Conservation (phyloP, 64 coral and sea anemone species). For the Acropora tenuis region DNA sequence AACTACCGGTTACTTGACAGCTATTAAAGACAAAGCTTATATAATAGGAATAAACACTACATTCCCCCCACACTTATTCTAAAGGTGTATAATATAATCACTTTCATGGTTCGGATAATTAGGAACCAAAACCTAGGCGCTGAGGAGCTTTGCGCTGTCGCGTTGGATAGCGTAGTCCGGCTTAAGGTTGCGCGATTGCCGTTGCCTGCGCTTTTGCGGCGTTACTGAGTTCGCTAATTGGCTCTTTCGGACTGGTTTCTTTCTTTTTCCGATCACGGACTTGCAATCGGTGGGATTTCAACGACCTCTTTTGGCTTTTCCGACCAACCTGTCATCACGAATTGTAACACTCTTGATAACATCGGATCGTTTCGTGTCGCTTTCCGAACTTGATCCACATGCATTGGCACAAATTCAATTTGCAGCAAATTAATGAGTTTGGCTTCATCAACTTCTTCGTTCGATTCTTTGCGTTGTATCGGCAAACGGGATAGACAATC, state of each 20-base stretch:
- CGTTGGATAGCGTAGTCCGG: neutral
- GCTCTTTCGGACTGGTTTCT: neutral
- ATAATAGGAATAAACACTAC: neutral
- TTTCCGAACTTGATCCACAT: too few species aligned
- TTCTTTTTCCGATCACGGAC: neutral
- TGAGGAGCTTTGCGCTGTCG: neutral
- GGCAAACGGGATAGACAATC: too few species aligned
- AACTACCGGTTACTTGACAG: too few species aligned
- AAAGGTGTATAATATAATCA: too few species aligned
- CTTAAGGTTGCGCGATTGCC: neutral
- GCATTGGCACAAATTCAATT: too few species aligned
- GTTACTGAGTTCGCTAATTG: neutral
- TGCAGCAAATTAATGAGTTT: neutral
- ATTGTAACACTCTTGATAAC: too few species aligned
- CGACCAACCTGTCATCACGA: too few species aligned
- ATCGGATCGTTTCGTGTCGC: too few species aligned
- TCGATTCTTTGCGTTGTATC: too few species aligned
- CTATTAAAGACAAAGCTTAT: too few species aligned
- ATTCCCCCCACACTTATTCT: neutral
- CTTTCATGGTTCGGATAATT: neutral
- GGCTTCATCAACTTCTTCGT: too few species aligned
- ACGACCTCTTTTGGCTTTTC: neutral
- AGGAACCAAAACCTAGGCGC: neutral
- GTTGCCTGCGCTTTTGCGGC: neutral
- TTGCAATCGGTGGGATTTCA: neutral